A percentile compares a stretch with the other conserved stretches of the same genome.
Evolutionary conservation across 2,797 vertebrate genomes (phyloP).

Genomic region (Semotilus atromaculatus): DNA sequence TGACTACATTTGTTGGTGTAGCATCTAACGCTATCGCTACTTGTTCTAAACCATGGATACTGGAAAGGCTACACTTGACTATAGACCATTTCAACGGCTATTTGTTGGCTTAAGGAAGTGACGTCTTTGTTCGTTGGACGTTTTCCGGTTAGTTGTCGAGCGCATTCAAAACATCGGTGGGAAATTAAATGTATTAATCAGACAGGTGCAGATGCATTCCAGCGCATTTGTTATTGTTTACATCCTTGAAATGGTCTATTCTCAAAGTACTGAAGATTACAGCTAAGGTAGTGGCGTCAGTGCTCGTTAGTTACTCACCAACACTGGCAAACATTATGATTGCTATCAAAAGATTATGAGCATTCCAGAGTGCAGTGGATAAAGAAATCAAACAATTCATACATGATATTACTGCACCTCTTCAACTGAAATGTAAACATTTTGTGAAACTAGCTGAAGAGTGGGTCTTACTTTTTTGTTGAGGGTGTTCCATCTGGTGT

Average conservation of each 20-base stretch:
- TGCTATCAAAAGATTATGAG: conserved; percentile 14
- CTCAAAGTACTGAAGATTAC: background rate
- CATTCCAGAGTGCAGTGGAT: conserved; percentile 16
- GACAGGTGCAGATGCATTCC: too few species aligned
- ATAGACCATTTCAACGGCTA: too few species aligned
- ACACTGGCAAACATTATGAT: conserved; percentile 13
- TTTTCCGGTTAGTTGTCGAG: too few species aligned
- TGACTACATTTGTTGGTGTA: background rate
- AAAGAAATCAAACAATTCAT: conserved; percentile 8
- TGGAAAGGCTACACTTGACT: background rate
- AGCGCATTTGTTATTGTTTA: too few species aligned
- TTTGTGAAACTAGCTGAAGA: background rate
- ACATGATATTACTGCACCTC: background rate
- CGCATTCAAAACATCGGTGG: too few species aligned
- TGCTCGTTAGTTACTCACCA: conserved; percentile 19
- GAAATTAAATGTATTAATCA: too few species aligned
- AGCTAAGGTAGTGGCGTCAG: background rate
- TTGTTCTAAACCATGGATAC: background rate
- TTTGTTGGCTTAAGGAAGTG: too few species aligned
- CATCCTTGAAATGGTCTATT: background rate
- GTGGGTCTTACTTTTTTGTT: conserved; percentile 89
- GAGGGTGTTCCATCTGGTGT: conserved; percentile 92
- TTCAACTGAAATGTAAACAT: background rate
- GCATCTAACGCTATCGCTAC: background rate
- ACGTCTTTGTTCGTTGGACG: too few species aligned